A percentile compares a stretch with the other conserved stretches of the same genome.
These are phyloP conservation scores for Caenorhabditis tropicalis DNA, from an alignment of 1,140 invertebrate genomes.

Conservation along the genomic window DNA sequence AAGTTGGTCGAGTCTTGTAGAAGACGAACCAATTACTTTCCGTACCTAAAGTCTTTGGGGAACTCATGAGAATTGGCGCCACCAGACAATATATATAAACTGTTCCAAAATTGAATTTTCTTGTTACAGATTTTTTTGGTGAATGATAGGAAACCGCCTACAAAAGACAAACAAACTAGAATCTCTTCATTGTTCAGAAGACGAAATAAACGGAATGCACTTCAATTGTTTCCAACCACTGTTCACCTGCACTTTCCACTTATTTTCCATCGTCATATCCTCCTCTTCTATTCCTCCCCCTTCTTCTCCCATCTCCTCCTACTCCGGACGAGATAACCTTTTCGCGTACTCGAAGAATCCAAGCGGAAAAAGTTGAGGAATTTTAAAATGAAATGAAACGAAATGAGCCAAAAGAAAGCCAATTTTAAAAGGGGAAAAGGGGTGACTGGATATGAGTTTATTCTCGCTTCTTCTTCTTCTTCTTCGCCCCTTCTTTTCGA, in stretches of 20 bases:
- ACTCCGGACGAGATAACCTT: not conserved
- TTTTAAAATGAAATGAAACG: constrained; percentile 41
- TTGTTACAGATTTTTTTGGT: too few relatives aligned
- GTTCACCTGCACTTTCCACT: not conserved
- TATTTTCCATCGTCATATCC: not conserved
- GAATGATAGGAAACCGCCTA: too few relatives aligned
- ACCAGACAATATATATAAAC: too few relatives aligned
- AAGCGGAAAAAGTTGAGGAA: constrained; percentile 41
- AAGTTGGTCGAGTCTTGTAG: too few relatives aligned
- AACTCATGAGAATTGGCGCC: too few relatives aligned
- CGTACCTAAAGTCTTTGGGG: too few relatives aligned
- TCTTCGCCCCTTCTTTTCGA: too few relatives aligned
- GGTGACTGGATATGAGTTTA: constrained; percentile 26
- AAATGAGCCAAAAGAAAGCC: constrained; percentile 19
- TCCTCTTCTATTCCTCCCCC: not conserved
- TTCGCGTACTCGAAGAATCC: constrained; percentile 12
- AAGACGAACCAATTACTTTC: too few relatives aligned
- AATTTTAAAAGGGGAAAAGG: not conserved
- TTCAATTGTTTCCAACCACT: not conserved
- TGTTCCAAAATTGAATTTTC: too few relatives aligned
- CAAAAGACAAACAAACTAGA: too few relatives aligned
- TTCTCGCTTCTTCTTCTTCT: not conserved
- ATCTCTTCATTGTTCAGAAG: too few relatives aligned
- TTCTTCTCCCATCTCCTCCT: not conserved
- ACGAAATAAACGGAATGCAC: too few relatives aligned